Evolutionary conservation across 64 coral and sea anemone species (phyloP).

Genomic region (Actinia equina): DNA sequence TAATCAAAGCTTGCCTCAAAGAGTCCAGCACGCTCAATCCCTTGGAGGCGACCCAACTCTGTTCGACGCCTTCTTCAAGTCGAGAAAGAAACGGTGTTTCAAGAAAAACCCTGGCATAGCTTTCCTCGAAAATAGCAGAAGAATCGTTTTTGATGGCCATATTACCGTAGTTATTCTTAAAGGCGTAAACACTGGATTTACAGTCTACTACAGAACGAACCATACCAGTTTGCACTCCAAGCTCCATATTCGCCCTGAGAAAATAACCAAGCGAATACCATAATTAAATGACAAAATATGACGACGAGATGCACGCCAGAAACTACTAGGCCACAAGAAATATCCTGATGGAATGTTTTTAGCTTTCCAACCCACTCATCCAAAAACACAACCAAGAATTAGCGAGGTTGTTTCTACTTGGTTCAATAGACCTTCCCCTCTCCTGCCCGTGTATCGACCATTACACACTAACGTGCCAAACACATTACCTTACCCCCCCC

Average conservation of each 20-base stretch:
- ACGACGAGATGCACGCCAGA: too few relatives aligned
- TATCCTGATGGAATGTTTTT: too few relatives aligned
- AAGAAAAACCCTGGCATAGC: slow-evolving; percentile 30
- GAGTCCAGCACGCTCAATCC: slow-evolving; percentile 24
- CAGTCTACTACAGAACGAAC: slow-evolving; percentile 61
- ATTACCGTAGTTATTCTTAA: slow-evolving; percentile 48
- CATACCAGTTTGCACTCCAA: slow-evolving; percentile 61
- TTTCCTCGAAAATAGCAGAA: slow-evolving; percentile 34
- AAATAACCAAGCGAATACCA: not conserved
- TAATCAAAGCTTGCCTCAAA: slow-evolving; percentile 23
- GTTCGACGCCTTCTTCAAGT: slow-evolving; percentile 16
- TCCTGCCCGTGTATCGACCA: too few relatives aligned
- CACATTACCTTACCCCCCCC: too few relatives aligned
- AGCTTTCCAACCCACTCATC: too few relatives aligned
- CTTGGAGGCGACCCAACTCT: slow-evolving; percentile 8
- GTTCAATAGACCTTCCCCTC: too few relatives aligned
- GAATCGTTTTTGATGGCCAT: slow-evolving; percentile 27
- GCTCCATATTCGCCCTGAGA: slow-evolving; percentile 54
- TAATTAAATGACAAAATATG: too few relatives aligned
- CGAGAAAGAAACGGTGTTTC: not conserved
- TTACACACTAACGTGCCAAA: too few relatives aligned
- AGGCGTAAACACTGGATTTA: slow-evolving; percentile 49
- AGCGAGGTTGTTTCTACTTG: too few relatives aligned
- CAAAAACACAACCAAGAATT: too few relatives aligned
- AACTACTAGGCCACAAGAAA: too few relatives aligned